These are phyloP conservation scores for Oncopeltus fasciatus DNA, from an alignment of 1,140 invertebrate genomes.

Conservation along the genomic window DNA sequence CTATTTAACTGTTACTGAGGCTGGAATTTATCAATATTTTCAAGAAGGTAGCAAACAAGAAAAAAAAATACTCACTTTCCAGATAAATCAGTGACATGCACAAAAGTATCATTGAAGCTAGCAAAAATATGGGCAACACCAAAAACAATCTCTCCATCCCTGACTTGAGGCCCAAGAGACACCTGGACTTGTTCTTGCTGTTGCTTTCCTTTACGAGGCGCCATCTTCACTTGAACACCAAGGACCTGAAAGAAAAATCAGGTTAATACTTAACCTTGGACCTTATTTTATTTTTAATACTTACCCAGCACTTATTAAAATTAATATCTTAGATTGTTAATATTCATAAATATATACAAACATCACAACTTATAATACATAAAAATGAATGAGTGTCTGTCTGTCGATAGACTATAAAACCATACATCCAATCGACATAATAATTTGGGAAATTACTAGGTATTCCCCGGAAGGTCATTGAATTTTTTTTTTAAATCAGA, in stretches of 20 bases:
- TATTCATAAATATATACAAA: too few relatives aligned
- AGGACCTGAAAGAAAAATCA: slow-evolving; percentile 1
- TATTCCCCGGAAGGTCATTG: too few relatives aligned
- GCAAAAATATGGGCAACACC: slow-evolving; percentile 99
- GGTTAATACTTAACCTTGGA: not conserved
- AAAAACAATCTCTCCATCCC: slow-evolving; percentile 94
- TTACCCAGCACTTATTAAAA: not conserved
- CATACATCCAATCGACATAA: too few relatives aligned
- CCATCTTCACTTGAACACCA: slow-evolving; percentile 48
- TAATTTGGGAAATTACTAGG: too few relatives aligned
- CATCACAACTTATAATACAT: too few relatives aligned
- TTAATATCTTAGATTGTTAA: not conserved
- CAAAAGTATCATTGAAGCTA: slow-evolving; percentile 99
- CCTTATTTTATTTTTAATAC: not conserved
- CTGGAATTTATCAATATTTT: too few relatives aligned
- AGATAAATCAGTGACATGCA: slow-evolving; percentile 97
- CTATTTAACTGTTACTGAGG: too few relatives aligned
- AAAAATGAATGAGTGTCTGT: too few relatives aligned
- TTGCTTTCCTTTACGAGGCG: slow-evolving; percentile 91
- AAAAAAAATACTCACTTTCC: slow-evolving; percentile 71
- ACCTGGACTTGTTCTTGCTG: slow-evolving; percentile 94
- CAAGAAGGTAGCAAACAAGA: too few relatives aligned
- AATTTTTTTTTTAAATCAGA: too few relatives aligned
- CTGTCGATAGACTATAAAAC: too few relatives aligned
- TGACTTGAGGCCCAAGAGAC: slow-evolving; percentile 88